A percentile compares a stretch with the other conserved stretches of the same genome.
These are phyloP conservation scores for rat (Rattus norvegicus) DNA, from an alignment of 2,113 vertebrate genomes.

Conservation along the genomic window GRCr8 NC_086032.1:4565501-4566000, in stretches of 20 bases:
- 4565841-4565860: background rate
- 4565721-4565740: background rate
- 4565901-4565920: background rate
- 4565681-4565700: background rate
- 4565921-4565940: no score
- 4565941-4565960: background rate
- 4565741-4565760: background rate
- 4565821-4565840: background rate
- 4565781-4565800: background rate
- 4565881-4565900: background rate
- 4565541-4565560: background rate
- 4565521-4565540: background rate
- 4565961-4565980: background rate
- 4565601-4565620: background rate
- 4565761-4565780: background rate
- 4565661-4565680: background rate
- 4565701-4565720: background rate
- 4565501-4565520: background rate
- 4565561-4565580: background rate
- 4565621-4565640: background rate
- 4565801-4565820: background rate
- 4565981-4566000: background rate
- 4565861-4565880: background rate
- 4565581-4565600: background rate
- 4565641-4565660: background rate